phyloP scores from a whole-genome alignment of 2,888 invertebrate genomes.

The Theristus sp. region DNA sequence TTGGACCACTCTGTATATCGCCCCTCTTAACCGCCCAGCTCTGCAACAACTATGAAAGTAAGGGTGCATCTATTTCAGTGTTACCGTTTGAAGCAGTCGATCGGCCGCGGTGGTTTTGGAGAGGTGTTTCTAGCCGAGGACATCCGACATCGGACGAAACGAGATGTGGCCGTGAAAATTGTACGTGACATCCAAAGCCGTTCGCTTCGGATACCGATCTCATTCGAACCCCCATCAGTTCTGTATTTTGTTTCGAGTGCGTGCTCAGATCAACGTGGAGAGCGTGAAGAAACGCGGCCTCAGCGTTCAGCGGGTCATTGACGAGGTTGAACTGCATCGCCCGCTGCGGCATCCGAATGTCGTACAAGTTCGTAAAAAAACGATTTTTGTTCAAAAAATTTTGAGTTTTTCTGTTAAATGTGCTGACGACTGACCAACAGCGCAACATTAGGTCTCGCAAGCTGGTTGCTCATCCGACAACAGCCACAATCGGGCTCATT shows the following conservation, averaged over 20 bases:
- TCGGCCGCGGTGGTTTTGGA: background rate
- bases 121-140: background rate
- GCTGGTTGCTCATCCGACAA: too few relatives aligned
- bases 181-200: background rate
- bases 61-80: background rate
- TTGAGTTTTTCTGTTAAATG: too few relatives aligned
- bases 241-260: too few relatives aligned
- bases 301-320: background rate
- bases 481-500: too few relatives aligned
- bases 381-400: too few relatives aligned
- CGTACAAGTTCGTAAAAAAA: background rate
- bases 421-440: too few relatives aligned
- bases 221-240: too few relatives aligned
- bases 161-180: background rate
- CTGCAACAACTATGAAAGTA: too few relatives aligned
- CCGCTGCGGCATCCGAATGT: background rate
- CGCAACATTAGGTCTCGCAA: too few relatives aligned
- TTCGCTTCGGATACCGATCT: too few relatives aligned
- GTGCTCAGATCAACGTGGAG: background rate
- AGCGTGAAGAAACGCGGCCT: background rate
- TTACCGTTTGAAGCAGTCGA: background rate
- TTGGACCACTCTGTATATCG: too few relatives aligned
- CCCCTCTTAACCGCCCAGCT: too few relatives aligned
- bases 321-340: background rate
- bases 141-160: background rate